phyloP scores from a whole-genome alignment of 30 jellyfish, hydroid and myxozoan species.

The Mastigias papua region DNA sequence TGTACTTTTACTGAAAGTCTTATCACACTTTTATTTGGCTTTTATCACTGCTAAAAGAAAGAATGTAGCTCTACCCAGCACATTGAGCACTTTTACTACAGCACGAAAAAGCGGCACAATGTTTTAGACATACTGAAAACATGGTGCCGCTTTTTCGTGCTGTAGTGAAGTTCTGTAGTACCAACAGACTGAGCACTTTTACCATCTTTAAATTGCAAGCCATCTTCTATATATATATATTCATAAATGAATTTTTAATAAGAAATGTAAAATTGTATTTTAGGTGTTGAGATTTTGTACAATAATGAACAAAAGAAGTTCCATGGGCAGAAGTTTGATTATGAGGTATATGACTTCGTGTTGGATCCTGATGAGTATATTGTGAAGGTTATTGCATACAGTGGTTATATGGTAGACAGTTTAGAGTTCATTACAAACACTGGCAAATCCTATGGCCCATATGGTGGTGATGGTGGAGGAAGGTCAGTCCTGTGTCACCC shows the following conservation, averaged over 20 bases:
- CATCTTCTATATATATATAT: too few relatives aligned
- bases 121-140: too few relatives aligned
- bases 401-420: conserved; percentile 81
- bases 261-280: conserved; percentile 8
- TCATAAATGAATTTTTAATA: neutral
- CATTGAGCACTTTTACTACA: too few relatives aligned
- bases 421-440: conserved; percentile 64
- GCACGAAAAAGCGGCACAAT: too few relatives aligned
- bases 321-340: conserved; percentile 52
- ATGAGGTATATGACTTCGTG: conserved; percentile 54
- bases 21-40: too few relatives aligned
- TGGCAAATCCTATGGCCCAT: conserved; percentile 75
- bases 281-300: conserved; percentile 47
- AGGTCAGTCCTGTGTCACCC: conserved; percentile 19
- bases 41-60: too few relatives aligned
- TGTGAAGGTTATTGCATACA: conserved; percentile 30
- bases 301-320: conserved; percentile 41
- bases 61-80: too few relatives aligned
- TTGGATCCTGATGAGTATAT: conserved; percentile 70
- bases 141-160: too few relatives aligned
- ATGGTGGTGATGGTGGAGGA: conserved; percentile 94
- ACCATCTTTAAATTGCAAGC: too few relatives aligned
- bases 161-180: too few relatives aligned
- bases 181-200: too few relatives aligned
- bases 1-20: too few relatives aligned